phyloP scores from a whole-genome alignment of 2,888 invertebrate species.

The Drosophila mulleri region DNA sequence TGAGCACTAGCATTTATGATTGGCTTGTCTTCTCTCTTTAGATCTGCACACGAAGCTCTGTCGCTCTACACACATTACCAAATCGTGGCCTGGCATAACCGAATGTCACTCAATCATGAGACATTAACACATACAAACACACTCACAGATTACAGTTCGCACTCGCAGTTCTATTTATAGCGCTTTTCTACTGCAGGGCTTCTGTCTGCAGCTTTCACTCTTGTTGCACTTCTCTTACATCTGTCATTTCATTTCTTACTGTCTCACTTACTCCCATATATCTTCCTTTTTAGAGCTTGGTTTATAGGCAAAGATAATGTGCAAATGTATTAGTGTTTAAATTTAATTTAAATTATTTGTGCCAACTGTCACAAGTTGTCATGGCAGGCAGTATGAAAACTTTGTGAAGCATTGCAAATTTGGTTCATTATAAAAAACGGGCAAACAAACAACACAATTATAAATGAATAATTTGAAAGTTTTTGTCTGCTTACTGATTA shows the following conservation, averaged over 20 bases:
- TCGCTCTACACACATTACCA: too few species aligned
- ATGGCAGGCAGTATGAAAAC: neutral
- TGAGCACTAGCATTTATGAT: neutral
- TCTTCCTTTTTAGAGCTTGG: neutral
- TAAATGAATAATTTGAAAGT: slow-evolving; percentile 4
- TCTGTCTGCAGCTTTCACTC: neutral
- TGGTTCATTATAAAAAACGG: neutral
- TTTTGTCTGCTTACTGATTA: neutral
- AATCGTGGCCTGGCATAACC: too few species aligned
- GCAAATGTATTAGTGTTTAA: neutral
- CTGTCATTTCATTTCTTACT: too few species aligned
- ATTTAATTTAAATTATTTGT: neutral
- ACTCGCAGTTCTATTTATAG: neutral
- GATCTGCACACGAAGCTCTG: neutral
- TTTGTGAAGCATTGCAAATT: neutral
- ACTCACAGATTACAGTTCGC: neutral
- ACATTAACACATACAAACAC: too few species aligned
- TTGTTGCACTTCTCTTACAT: neutral
- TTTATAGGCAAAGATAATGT: neutral
- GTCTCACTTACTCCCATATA: neutral
- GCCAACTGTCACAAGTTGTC: neutral
- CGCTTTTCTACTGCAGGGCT: too few species aligned
- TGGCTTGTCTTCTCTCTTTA: neutral
- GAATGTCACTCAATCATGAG: too few species aligned
- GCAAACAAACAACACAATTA: neutral